phyloP scores from a whole-genome alignment of 1,140 invertebrate species.

The Drosophila arizonae region DNA sequence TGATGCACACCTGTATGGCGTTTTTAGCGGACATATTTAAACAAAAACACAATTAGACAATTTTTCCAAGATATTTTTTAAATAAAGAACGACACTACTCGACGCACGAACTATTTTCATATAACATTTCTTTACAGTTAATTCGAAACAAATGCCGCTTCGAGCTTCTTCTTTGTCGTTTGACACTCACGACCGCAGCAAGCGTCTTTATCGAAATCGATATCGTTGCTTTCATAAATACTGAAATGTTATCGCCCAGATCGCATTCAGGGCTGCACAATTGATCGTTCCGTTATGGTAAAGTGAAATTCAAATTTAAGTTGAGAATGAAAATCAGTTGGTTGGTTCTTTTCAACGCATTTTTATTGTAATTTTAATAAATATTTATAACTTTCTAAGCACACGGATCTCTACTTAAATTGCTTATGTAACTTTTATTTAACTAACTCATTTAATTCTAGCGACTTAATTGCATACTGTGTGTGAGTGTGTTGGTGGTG shows the following conservation, averaged over 20 bases:
- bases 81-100: conserved; percentile 14
- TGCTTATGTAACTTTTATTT: conserved; percentile 74
- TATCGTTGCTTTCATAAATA: background rate
- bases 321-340: conserved; percentile 1
- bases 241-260: background rate
- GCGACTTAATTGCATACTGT: conserved; percentile 62
- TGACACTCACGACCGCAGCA: conserved; percentile 2
- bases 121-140: conserved; percentile 47
- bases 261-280: background rate
- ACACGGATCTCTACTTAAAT: conserved; percentile 80
- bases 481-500: conserved; percentile 2
- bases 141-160: conserved; percentile 66
- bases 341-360: conserved; percentile 67
- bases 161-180: conserved; percentile 29
- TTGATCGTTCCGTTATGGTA: background rate
- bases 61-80: background rate
- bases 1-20: conserved; percentile 87
- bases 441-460: conserved; percentile 70
- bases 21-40: conserved; percentile 66
- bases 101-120: conserved; percentile 17
- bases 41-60: conserved; percentile 13
- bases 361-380: conserved; percentile 77
- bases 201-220: conserved; percentile 20
- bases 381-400: conserved; percentile 79
- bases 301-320: background rate